Evolutionary conservation across 2,888 invertebrate genomes (phyloP).

Genomic region (Vanessa cardui): DNA sequence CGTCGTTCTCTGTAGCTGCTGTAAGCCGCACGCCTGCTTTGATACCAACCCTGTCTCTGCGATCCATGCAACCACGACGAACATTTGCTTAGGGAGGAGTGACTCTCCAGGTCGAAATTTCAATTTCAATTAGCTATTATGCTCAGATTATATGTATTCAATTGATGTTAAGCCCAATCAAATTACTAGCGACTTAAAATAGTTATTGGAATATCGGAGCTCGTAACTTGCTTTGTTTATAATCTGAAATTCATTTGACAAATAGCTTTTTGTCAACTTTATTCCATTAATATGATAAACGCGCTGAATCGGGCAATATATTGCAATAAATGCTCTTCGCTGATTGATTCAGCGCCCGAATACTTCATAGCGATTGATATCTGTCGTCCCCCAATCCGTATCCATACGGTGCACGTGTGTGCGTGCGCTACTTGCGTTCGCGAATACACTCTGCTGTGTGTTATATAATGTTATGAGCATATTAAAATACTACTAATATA

Average conservation of each 20-base stretch:
- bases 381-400: slow-evolving; percentile 20
- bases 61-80: background rate
- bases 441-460: too few species aligned
- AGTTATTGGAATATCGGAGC: slow-evolving; percentile 13
- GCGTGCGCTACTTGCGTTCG: too few species aligned
- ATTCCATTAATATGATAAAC: slow-evolving; percentile 35
- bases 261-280: slow-evolving; percentile 34
- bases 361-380: slow-evolving; percentile 53
- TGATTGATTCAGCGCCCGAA: slow-evolving; percentile 54
- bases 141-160: background rate
- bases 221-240: background rate
- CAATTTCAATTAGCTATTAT: background rate
- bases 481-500: too few species aligned
- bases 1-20: background rate
- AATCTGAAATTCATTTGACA: slow-evolving; percentile 33
- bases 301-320: slow-evolving; percentile 36
- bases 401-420: too few species aligned
- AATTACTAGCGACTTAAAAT: background rate
- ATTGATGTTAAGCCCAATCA: too few species aligned
- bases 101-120: background rate
- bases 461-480: too few species aligned
- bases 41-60: slow-evolving; percentile 5
- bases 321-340: slow-evolving; percentile 37
- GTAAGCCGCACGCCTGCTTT: background rate
- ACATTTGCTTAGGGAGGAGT: background rate